A percentile compares a stretch with the other conserved stretches of the same genome.
Evolutionary conservation across 2,113 vertebrate species (phyloP).

Genomic region (Hippocampus comes): DNA sequence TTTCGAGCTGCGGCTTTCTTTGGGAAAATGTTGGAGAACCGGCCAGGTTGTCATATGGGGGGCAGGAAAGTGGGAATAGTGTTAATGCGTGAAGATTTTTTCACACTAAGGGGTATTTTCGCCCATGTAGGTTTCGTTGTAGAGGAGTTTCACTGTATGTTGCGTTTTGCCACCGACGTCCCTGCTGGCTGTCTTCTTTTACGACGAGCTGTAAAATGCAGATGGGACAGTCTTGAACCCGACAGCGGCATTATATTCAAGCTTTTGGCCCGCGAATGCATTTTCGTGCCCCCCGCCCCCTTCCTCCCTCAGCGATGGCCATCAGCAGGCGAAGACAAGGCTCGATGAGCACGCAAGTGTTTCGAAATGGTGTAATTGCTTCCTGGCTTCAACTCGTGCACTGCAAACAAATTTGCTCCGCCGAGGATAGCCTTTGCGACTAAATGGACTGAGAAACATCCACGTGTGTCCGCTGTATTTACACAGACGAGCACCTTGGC

Average conservation of each 20-base stretch:
- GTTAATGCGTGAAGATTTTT: too few species aligned
- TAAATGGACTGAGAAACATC: slow-evolving; percentile 22
- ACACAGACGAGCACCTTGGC: slow-evolving; percentile 18
- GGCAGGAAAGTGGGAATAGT: too few species aligned
- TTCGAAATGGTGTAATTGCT: slow-evolving; percentile 5
- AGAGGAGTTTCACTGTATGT: too few species aligned
- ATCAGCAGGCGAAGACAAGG: not conserved
- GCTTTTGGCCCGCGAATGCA: not conserved
- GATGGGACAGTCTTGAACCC: not conserved
- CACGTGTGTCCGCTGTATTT: slow-evolving; percentile 22
- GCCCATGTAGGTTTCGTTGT: too few species aligned
- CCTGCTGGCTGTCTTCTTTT: not conserved
- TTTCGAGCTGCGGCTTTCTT: slow-evolving; percentile 1
- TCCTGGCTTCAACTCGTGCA: slow-evolving; percentile 10
- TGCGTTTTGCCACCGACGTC: not conserved
- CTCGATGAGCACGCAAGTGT: not conserved
- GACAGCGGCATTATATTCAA: not conserved
- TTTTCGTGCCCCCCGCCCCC: not conserved
- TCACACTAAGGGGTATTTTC: too few species aligned
- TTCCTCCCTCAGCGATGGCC: not conserved
- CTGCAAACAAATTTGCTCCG: slow-evolving; percentile 7
- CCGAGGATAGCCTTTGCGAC: slow-evolving; percentile 5
- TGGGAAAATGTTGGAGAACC: slow-evolving; percentile 3
- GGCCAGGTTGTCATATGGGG: not conserved
- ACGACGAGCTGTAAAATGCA: not conserved